phyloP scores from a whole-genome alignment of 2,797 vertebrate genomes.

The Streptopelia turtur region DNA sequence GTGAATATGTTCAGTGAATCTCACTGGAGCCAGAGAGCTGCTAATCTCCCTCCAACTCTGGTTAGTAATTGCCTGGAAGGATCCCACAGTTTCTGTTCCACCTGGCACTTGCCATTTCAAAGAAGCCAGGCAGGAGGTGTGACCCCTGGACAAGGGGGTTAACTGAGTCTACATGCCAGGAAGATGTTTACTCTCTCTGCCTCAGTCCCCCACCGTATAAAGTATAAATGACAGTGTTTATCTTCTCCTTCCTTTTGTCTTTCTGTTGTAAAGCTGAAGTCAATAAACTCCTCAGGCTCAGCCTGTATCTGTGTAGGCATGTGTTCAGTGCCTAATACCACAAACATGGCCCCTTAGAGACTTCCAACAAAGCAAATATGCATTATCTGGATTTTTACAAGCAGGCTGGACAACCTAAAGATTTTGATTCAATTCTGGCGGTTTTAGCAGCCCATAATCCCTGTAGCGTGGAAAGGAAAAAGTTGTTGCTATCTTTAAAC shows the following conservation, averaged over 20 bases:
- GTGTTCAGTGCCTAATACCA: not conserved
- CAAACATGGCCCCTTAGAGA: not conserved
- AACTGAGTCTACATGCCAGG: not conserved
- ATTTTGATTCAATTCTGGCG: not conserved
- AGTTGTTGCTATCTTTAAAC: not conserved
- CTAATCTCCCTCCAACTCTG: not conserved
- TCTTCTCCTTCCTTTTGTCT: not conserved
- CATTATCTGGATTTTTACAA: not conserved
- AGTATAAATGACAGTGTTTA: not conserved
- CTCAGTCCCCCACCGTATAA: not conserved
- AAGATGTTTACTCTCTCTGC: not conserved
- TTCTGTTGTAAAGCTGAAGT: not conserved
- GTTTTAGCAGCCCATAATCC: not conserved
- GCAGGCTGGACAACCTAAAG: not conserved
- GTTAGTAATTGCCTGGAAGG: not conserved
- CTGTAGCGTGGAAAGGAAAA: not conserved
- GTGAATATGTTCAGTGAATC: not conserved
- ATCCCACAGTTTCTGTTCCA: not conserved
- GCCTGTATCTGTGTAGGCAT: not conserved
- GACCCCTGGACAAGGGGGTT: not conserved
- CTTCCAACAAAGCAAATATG: not conserved
- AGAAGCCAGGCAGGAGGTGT: not conserved
- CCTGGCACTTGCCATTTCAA: not conserved
- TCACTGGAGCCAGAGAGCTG: not conserved
- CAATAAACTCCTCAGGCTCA: not conserved